Evolutionary conservation across 1,140 invertebrate genomes (phyloP).

Genomic region (Hestina assimilis): DNA sequence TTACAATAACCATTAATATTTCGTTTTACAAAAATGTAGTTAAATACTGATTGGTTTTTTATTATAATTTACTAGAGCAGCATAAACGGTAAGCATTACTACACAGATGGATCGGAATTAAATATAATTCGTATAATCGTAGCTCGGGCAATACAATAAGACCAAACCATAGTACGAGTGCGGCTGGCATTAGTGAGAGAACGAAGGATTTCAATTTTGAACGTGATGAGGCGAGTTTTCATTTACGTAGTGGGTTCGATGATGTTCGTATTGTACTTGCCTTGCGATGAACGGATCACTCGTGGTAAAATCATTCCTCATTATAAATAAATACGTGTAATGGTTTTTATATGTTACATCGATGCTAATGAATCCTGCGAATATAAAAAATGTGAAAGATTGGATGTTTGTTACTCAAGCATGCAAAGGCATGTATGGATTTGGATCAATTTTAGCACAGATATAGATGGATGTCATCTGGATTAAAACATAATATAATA

Average conservation of each 20-base stretch:
- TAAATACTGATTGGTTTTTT: conserved; percentile 6
- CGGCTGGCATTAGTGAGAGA: conserved; percentile 52
- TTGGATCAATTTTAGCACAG: no score
- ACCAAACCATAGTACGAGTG: conserved; percentile 61
- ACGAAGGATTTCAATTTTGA: conserved; percentile 74
- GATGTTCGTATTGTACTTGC: conserved; percentile 14
- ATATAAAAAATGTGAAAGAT: no score
- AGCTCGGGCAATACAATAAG: conserved; percentile 61
- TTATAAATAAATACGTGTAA: no score
- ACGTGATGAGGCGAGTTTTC: conserved; percentile 70
- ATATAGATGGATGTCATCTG: no score
- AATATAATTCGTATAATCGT: conserved; percentile 76
- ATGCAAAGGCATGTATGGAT: no score
- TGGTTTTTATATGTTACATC: no score
- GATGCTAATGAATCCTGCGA: no score
- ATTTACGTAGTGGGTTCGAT: conserved; percentile 28
- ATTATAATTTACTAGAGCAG: conserved; percentile 20
- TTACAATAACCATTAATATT: not conserved
- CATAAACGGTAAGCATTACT: conserved; percentile 38
- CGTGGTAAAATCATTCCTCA: not conserved
- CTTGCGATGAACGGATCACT: not conserved
- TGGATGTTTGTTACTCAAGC: no score
- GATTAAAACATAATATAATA: no score
- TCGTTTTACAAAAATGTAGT: not conserved
- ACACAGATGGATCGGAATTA: conserved; percentile 73